Base-by-base conservation (phyloP, 1,140 invertebrate species). In the Penaeus vannamei region DNA sequence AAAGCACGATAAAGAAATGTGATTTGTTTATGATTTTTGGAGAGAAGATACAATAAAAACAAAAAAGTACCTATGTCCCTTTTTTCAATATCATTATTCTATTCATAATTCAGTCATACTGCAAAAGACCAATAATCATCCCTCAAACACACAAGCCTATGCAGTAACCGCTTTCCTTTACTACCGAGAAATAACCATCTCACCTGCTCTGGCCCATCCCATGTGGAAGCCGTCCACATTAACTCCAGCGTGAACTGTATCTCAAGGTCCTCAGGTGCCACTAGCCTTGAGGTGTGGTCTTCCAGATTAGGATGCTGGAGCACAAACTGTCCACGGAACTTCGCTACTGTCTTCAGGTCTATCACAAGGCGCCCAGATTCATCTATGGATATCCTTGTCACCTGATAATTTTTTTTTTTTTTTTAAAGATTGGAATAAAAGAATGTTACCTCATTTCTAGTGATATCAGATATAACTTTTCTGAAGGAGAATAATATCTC, bases 301-400 rank as follows among this genome's bases (percentile, higher is more conserved):
- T 83, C 22, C 82, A 93, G 83, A 92, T 82, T 23, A 3, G 91
- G 92, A 87, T 94, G 93, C n/a, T 91, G 88, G 60, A 93, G 66
- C 12, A 94, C 93, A 92, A 93, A 94, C 91, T 92, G 91, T 92
- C 93, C 93, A 92, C 93, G 92, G 85, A 93, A 94, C 76, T 93
- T 93, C 12, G 94, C 92, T 42, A 93, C 91, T 46, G 94, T 94
- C 90, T 92, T 93, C 86, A 94, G 93, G 87, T 94, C 93, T 20
- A 94, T 92, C 29, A 93, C 92, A 19, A 94, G 92, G 69, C 92
- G 92, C 20, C 94, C 93, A 91, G 93, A 92, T 19, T 92, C 91
- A 85, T 93, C 93, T 20, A 93, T 93, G 17, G 92, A 90, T 23
- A 94, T 92, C 89, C 93, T 92, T 59, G 93, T 92, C 12, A 94